phyloP scores from a whole-genome alignment of 2,113 vertebrate species.

The Turdus rufiventris region DNA sequence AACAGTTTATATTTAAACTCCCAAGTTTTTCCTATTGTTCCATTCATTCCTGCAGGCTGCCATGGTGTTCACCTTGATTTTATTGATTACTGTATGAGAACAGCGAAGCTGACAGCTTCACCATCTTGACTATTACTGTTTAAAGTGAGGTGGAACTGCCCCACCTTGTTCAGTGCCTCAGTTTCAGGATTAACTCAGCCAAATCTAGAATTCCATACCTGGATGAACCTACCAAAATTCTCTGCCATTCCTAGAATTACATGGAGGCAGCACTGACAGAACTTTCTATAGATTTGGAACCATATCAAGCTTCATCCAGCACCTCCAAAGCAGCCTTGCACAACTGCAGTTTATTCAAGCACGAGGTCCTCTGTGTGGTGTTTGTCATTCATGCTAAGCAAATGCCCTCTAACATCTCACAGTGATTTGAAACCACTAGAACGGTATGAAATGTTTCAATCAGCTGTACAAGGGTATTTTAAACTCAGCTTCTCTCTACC shows the following conservation, averaged over 20 bases:
- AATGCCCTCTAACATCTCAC: neutral
- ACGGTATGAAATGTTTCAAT: neutral
- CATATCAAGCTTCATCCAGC: neutral
- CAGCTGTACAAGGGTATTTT: neutral
- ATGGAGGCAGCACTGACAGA: neutral
- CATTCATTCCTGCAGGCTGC: neutral
- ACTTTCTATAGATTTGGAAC: neutral
- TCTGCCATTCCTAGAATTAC: neutral
- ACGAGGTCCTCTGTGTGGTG: rapidly evolving
- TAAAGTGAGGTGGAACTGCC: neutral
- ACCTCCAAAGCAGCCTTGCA: neutral
- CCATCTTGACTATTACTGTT: neutral
- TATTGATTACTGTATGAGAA: neutral
- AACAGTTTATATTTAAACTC: neutral
- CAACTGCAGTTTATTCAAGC: neutral
- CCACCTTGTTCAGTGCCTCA: neutral
- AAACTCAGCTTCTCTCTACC: neutral
- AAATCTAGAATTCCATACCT: neutral
- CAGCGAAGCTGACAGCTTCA: neutral
- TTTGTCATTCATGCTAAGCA: neutral
- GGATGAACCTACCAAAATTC: neutral
- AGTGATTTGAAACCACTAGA: neutral
- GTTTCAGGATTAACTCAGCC: neutral
- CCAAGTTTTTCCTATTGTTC: neutral
- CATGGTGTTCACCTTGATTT: neutral